Conservation (phyloP, 2,888 invertebrate genomes). For the Pocota personata region DNA sequence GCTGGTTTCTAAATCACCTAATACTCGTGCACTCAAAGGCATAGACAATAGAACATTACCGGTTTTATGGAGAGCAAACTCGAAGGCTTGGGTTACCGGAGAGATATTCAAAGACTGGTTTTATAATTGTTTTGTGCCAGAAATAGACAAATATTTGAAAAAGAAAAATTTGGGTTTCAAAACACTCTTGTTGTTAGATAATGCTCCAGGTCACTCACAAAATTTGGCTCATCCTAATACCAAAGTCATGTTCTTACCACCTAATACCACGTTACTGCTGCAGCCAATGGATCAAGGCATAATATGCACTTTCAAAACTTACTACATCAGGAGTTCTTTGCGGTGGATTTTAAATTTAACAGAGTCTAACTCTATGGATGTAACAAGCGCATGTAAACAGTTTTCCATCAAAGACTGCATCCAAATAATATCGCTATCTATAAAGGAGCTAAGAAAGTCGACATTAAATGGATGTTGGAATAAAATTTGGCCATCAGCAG, state of each 20-base stretch:
- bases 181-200: too few relatives aligned
- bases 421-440: background rate
- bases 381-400: constrained; percentile 4
- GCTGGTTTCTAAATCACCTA: background rate
- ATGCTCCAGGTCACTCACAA: too few relatives aligned
- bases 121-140: background rate
- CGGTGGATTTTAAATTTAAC: too few relatives aligned
- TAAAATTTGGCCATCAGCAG: background rate
- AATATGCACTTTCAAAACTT: background rate
- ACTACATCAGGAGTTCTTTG: background rate
- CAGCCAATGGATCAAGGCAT: constrained; percentile 7
- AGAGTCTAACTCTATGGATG: too few relatives aligned
- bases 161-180: too few relatives aligned
- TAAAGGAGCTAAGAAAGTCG: background rate
- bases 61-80: too few relatives aligned
- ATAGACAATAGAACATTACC: too few relatives aligned
- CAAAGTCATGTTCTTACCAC: background rate
- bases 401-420: constrained; percentile 3
- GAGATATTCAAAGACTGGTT: background rate
- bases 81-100: too few relatives aligned
- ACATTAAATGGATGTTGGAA: background rate
- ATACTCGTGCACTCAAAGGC: background rate
- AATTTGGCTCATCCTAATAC: background rate
- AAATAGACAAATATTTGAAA: background rate
- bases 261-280: background rate